Evolutionary conservation across 2,888 invertebrate genomes (phyloP).

Genomic region (Parnassius mnemosyne): DNA sequence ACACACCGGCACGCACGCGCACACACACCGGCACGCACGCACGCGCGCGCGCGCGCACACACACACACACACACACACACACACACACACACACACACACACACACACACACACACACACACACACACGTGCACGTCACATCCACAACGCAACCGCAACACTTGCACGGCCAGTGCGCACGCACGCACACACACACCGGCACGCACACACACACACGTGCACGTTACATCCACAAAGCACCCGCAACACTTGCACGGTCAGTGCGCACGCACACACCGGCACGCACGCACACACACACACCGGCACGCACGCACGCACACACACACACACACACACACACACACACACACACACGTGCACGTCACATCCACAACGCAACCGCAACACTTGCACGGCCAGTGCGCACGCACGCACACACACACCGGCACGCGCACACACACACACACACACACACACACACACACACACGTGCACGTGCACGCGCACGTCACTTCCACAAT

Average conservation of each 20-base stretch:
- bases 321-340: slow-evolving; percentile 28
- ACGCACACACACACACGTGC: slow-evolving; percentile 60
- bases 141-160: too few relatives aligned
- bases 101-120: too few relatives aligned
- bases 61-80: too few relatives aligned
- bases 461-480: slow-evolving; percentile 59
- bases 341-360: slow-evolving; percentile 65
- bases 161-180: too few relatives aligned
- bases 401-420: slow-evolving; percentile 49
- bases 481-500: slow-evolving; percentile 84
- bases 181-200: too few relatives aligned
- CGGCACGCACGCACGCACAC: too few relatives aligned
- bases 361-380: slow-evolving; percentile 84
- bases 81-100: too few relatives aligned
- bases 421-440: slow-evolving; percentile 49
- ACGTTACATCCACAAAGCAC: slow-evolving; percentile 84
- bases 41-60: too few relatives aligned
- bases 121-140: too few relatives aligned
- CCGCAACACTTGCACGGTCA: slow-evolving; percentile 77
- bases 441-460: slow-evolving; percentile 33
- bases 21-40: too few relatives aligned
- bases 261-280: slow-evolving; percentile 48
- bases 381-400: slow-evolving; percentile 71
- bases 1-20: too few relatives aligned
- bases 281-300: too few relatives aligned